phyloP scores from a whole-genome alignment of 2,113 vertebrate species.

The Perca flavescens region DNA sequence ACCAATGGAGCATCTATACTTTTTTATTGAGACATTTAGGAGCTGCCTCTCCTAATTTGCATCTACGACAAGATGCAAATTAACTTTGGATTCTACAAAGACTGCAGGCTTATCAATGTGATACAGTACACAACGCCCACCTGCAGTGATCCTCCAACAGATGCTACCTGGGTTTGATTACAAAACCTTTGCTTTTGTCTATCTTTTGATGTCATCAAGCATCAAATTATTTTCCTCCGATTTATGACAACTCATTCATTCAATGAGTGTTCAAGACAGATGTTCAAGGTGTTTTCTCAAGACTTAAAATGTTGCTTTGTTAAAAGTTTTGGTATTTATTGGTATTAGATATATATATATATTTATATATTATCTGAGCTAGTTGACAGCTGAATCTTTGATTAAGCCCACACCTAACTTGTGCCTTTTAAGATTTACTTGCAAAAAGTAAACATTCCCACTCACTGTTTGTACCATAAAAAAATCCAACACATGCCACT shows the following conservation, averaged over 20 bases:
- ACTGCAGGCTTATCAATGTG: background rate
- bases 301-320: background rate
- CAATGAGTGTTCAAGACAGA: background rate
- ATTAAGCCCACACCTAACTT: background rate
- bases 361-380: background rate
- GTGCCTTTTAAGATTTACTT: background rate
- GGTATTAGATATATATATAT: too few relatives aligned
- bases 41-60: background rate
- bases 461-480: background rate
- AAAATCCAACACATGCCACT: background rate
- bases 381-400: background rate
- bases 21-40: constrained; percentile 23
- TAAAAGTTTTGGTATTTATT: background rate
- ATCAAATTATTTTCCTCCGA: background rate
- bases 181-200: background rate
- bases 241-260: background rate
- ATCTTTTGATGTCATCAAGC: background rate
- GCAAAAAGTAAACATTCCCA: background rate
- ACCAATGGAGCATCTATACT: background rate
- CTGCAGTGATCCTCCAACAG: background rate
- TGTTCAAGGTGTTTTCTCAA: background rate
- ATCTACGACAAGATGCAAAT: constrained; percentile 15
- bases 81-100: constrained; percentile 18
- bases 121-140: background rate
- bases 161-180: background rate